Conservation (phyloP, 1,140 invertebrate species). For the Chironomus striatipennis region DNA sequence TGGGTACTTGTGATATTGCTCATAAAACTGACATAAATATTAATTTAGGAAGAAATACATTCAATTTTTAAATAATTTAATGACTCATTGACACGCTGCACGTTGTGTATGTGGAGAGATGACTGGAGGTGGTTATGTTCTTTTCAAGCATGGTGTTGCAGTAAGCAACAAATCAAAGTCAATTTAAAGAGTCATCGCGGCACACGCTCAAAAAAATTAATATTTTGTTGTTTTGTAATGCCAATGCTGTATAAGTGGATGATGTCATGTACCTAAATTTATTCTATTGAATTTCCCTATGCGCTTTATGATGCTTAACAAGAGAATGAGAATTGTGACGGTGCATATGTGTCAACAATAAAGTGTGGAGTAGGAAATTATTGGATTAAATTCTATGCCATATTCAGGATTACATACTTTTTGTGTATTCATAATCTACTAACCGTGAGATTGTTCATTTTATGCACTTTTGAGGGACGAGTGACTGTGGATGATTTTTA, state of each 20-base stretch:
- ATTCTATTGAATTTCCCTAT: not conserved
- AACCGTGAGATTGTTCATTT: not conserved
- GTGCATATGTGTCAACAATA: not conserved
- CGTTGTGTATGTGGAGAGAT: not conserved
- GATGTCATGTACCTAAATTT: slow-evolving; percentile 1
- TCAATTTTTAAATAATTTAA: slow-evolving; percentile 6
- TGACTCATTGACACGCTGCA: not conserved
- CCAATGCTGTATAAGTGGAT: not conserved
- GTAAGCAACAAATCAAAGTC: slow-evolving; percentile 8
- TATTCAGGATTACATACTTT: not conserved
- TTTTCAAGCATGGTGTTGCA: not conserved
- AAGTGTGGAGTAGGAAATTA: not conserved
- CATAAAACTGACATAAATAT: slow-evolving; percentile 17
- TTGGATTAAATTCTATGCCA: not conserved
- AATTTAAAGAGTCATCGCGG: not conserved
- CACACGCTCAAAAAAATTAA: not conserved
- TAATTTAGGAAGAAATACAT: not conserved
- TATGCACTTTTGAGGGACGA: no score
- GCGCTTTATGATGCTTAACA: not conserved
- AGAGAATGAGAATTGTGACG: not conserved
- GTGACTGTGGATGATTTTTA: not conserved
- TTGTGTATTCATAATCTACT: not conserved
- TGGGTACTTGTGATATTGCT: not conserved
- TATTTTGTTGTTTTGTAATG: not conserved
- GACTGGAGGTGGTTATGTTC: not conserved